Base-by-base conservation (phyloP, 1,140 invertebrate genomes). In the Chlorops oryzae region DNA sequence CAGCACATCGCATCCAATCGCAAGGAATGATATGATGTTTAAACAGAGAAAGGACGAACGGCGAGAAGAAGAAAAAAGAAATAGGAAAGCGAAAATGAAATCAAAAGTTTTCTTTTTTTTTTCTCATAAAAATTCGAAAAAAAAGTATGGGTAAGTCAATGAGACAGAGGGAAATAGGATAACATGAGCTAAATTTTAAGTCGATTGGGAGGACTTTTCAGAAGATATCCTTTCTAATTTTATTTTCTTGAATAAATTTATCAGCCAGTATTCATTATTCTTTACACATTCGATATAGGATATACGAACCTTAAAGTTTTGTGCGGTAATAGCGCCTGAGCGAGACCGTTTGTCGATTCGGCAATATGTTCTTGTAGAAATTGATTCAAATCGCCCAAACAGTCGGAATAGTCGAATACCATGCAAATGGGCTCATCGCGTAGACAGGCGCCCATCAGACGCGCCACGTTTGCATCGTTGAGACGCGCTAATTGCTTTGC, bases 381-480 rank as follows among this genome's bases (percentile, higher is more conserved):
- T 73, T 87, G 84, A 77, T 85, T 85, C 58, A 88, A 75, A 74
- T 87, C 85, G 22, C 85, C 84, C 48, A 78, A 73, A 56, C 80
- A 71, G 56, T 66, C 58, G 10, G 61, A 66, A 63, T 86, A 85
- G 70, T 87, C 84, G 55, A 81, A 73, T 44, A 87, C 77, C 55
- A 82, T 73, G 65, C 80, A 82, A 50, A 86, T 79, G 18, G 87
- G 86, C 58, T 89, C 85, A 48, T 85, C 79, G 22, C 79, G 73
- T 57, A 88, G 78, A 55, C 87, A 86, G 47, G 87, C 87, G 28
- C 88, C 90, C 21, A 93, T 76, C 47, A 93, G 75, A 34, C 79
- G 77, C 25, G 84, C 82, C 55, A 93, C 81, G 71, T 93, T 91
- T 13, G 81, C 78, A 73, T 92, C 86, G 54, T 79, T 78, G 13